A percentile compares a stretch with the other conserved stretches of the same genome.
phyloP scores from a whole-genome alignment of 2,797 vertebrate species.

The Geotria australis region DNA sequence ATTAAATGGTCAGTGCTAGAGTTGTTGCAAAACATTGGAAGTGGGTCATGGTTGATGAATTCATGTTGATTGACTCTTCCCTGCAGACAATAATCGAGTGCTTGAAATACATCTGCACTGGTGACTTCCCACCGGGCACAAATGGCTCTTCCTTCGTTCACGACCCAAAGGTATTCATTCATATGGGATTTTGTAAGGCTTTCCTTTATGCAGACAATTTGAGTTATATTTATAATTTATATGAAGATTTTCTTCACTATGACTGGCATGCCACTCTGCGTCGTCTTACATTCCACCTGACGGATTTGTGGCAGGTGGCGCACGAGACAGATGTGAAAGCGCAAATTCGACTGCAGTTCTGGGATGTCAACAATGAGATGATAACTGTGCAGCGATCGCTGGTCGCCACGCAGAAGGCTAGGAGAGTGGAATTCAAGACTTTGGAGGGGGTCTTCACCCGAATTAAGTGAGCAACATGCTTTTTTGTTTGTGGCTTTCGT shows the following conservation, averaged over 20 bases:
- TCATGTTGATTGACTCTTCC: conserved; percentile 1
- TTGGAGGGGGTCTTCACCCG: conserved; percentile 67
- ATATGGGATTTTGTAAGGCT: background rate
- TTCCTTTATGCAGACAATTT: too few relatives aligned
- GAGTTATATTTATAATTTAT: too few relatives aligned
- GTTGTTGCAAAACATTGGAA: too few relatives aligned
- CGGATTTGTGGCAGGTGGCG: conserved; percentile 11
- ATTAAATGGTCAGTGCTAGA: too few relatives aligned
- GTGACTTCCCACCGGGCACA: conserved; percentile 78
- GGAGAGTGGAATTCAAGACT: conserved; percentile 62
- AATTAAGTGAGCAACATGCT: conserved; percentile 23
- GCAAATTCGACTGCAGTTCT: conserved; percentile 62
- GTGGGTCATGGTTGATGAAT: too few relatives aligned
- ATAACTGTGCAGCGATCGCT: conserved; percentile 60
- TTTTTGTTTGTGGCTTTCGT: too few relatives aligned
- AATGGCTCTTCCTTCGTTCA: conserved; percentile 89
- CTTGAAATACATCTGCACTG: conserved; percentile 59
- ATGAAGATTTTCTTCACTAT: too few relatives aligned
- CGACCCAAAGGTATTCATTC: conserved; percentile 51
- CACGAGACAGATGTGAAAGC: conserved; percentile 74
- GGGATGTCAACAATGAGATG: conserved; percentile 41
- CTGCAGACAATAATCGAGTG: conserved; percentile 86
- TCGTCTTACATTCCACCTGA: background rate
- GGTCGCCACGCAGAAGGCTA: conserved; percentile 66
- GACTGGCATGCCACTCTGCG: background rate